A percentile compares a stretch with the other conserved stretches of the same genome.
Evolutionary conservation across 30 jellyfish, hydroid and myxozoan species (phyloP).

Genomic region (Cassiopea xamachana): DNA sequence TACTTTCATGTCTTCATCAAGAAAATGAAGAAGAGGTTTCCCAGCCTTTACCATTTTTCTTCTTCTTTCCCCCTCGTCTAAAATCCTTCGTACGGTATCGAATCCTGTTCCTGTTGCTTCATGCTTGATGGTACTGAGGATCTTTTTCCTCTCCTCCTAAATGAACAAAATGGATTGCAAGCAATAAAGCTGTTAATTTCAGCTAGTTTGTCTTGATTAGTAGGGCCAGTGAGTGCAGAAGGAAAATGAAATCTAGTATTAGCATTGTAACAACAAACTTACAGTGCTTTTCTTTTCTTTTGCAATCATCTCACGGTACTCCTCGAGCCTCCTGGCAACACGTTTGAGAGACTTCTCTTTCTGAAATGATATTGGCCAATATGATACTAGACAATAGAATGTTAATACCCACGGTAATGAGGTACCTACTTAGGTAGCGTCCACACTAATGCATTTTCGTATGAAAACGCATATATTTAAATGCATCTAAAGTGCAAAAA

Average conservation of each 20-base stretch:
- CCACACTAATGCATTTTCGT: too few species aligned
- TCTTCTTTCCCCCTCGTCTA: constrained; percentile 57
- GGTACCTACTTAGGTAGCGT: too few species aligned
- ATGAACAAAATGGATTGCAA: not conserved
- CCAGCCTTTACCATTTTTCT: constrained; percentile 76
- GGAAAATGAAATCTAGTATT: too few species aligned
- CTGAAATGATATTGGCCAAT: not conserved
- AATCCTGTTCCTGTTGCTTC: constrained; percentile 70
- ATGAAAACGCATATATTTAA: too few species aligned
- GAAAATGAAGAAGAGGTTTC: constrained; percentile 37
- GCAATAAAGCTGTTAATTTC: not conserved
- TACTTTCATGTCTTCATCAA: constrained; percentile 33
- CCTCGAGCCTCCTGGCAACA: not conserved
- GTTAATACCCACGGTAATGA: too few species aligned
- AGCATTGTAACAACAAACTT: not conserved
- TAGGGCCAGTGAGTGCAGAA: too few species aligned
- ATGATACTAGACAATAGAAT: not conserved
- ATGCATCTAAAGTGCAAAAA: too few species aligned
- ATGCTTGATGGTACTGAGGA: not conserved
- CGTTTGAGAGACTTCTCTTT: not conserved
- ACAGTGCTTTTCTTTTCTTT: not conserved
- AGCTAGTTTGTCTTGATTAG: too few species aligned
- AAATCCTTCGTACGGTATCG: constrained; percentile 45
- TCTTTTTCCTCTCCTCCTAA: not conserved
- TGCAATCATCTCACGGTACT: not conserved